These are phyloP conservation scores for Drosophila anceps DNA, from an alignment of 2,888 invertebrate species.

Conservation along the genomic window DNA sequence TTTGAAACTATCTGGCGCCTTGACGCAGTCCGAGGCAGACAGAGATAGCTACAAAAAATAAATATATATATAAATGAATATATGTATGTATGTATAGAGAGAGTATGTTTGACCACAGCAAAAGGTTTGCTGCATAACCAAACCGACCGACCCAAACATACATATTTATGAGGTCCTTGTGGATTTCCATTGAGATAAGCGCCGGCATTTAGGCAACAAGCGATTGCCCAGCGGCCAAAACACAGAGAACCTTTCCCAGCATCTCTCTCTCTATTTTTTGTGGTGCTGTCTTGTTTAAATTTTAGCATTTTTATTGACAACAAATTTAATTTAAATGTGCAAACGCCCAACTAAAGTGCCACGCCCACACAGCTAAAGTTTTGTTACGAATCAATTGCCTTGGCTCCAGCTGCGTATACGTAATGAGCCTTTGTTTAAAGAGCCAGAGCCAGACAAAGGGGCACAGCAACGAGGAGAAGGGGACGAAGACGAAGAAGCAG, in stretches of 20 bases:
- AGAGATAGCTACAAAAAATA: slow-evolving; percentile 8
- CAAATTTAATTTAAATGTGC: slow-evolving; percentile 71
- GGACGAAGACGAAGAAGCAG: background rate
- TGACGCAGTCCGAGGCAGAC: slow-evolving; percentile 51
- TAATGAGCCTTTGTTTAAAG: slow-evolving; percentile 68
- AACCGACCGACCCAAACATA: slow-evolving; percentile 53
- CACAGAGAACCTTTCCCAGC: slow-evolving; percentile 25
- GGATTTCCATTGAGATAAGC: slow-evolving; percentile 79
- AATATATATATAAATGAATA: slow-evolving; percentile 5
- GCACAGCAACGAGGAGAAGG: background rate
- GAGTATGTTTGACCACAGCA: slow-evolving; percentile 64
- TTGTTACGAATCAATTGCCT: slow-evolving; percentile 65
- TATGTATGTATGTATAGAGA: background rate
- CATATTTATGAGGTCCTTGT: slow-evolving; percentile 80
- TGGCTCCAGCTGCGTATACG: slow-evolving; percentile 70
- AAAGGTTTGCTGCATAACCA: slow-evolving; percentile 56
- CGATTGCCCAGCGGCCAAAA: slow-evolving; percentile 46
- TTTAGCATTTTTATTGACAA: slow-evolving; percentile 62
- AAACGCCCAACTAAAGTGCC: slow-evolving; percentile 25
- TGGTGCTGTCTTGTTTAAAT: slow-evolving; percentile 25
- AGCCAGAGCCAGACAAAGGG: slow-evolving; percentile 10
- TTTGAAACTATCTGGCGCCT: slow-evolving; percentile 81
- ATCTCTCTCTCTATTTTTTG: background rate
- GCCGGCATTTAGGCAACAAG: slow-evolving; percentile 71
- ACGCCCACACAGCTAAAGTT: background rate